Percentiles rank a stretch among this genome's conserved stretches.
Evolutionary conservation across 2,888 invertebrate species (phyloP).

Genomic region (Cryptus viduatorius): DNA sequence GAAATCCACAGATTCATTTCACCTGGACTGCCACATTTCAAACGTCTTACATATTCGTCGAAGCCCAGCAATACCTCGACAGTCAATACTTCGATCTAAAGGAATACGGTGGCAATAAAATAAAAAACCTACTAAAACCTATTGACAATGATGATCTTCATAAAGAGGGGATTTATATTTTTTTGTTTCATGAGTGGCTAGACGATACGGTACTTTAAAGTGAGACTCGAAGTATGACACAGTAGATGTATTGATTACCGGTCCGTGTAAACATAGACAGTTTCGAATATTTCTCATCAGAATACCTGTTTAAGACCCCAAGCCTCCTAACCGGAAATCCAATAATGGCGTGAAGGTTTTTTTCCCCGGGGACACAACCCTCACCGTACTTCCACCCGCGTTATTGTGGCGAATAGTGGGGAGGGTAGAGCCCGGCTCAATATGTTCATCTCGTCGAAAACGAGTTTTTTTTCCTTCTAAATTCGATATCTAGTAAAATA

Average conservation of each 20-base stretch:
- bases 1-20: too few relatives aligned
- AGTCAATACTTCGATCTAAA: too few relatives aligned
- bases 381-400: background rate
- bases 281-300: conserved; percentile 7
- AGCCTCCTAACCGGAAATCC: conserved; percentile 23
- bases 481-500: background rate
- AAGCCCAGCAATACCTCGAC: too few relatives aligned
- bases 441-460: background rate
- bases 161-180: too few relatives aligned
- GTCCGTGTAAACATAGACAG: conserved; percentile 7
- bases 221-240: background rate
- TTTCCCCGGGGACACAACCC: conserved; percentile 28
- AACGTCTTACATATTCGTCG: too few relatives aligned
- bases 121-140: too few relatives aligned
- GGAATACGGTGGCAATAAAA: too few relatives aligned
- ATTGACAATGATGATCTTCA: too few relatives aligned
- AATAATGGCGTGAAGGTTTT: conserved; percentile 3
- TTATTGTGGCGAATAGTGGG: background rate
- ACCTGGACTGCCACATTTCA: too few relatives aligned
- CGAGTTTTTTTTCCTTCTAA: background rate
- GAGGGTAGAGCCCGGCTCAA: background rate
- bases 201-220: background rate
- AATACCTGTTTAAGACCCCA: conserved; percentile 23
- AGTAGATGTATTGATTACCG: background rate
- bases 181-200: too few relatives aligned